Base-by-base conservation (phyloP, 2,888 invertebrate species). In the Drosophila falleni region DNA sequence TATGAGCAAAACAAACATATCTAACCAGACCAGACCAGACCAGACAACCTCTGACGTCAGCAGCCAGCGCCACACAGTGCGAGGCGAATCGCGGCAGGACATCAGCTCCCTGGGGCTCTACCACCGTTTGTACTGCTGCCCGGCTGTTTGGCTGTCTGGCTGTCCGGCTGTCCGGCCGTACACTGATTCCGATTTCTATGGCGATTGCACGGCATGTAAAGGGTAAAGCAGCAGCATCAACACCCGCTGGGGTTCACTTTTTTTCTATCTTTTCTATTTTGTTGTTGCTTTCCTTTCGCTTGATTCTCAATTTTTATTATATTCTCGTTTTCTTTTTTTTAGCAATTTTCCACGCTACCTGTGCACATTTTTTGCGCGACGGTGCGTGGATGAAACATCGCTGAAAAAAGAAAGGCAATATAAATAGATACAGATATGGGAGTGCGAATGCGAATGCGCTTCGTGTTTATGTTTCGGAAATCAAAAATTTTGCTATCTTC, bases 281-380 rank as follows among this genome's bases (percentile, higher is more conserved):
- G 5, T 39, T 41, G 35, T 56, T 46, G 37, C 37, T 62, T 53
- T 71, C 41, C 53, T 62, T 31, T 62, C 51, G 53, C 19, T 41
- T 54, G 55, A 44, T 5, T 8, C 29, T 8, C 49, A 65, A 23
- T 71, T n/a, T 50, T 42, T 39, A 6, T 67, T 16, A 37, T 16
- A 13, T 70, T 44, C 16, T 47, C 37, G 62, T 23, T 39, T 44
- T 64, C 59, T 69, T 74, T 85, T 78, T 89, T 86, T 87, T 72
- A 70, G 54, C 68, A 81, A 89, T 89, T 88, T 83, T 88, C 59
- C 80, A 89, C 78, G 91, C 89, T 90, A 90, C 90, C 90, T 90
- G 91, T 91, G 78, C 78, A 58, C 80, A 90, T 90, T 90, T 87
- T 90, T 89, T 79, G 71, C 78, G 69, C 69, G 80, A 72, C 76